Evolutionary conservation across 2,113 vertebrate genomes (phyloP).

Genomic region (Anhinga rufa): DNA sequence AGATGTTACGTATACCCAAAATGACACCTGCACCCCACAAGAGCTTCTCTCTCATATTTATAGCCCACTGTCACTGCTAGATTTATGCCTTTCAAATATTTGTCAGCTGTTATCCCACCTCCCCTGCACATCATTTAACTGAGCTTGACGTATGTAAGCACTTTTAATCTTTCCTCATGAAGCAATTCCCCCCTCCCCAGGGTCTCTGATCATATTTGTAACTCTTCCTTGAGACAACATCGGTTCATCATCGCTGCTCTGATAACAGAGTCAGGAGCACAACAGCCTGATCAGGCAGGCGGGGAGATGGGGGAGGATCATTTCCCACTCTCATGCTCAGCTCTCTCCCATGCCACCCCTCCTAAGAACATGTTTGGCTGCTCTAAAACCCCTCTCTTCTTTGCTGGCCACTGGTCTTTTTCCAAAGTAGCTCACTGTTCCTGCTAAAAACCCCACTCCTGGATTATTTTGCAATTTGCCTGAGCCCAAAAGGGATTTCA

Average conservation of each 20-base stretch:
- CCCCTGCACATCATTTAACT: conserved; percentile 12
- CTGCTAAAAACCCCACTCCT: not conserved
- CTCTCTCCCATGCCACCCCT: accelerated
- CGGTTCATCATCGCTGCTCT: not conserved
- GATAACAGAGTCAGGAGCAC: not conserved
- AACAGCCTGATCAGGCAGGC: not conserved
- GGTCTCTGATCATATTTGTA: conserved; percentile 18
- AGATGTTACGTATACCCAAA: not conserved
- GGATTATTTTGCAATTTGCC: not conserved
- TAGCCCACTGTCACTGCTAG: not conserved
- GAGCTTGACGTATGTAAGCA: not conserved
- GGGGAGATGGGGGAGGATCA: not conserved
- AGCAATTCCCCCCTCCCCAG: conserved; percentile 13
- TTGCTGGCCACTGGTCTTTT: not conserved
- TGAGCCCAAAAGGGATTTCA: not conserved
- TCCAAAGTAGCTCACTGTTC: not conserved
- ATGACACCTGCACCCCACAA: not conserved
- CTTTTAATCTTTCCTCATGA: conserved; percentile 37
- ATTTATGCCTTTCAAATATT: conserved; percentile 46
- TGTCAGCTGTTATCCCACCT: conserved; percentile 35
- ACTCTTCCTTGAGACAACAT: conserved; percentile 6
- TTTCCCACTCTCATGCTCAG: not conserved
- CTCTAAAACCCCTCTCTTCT: not conserved
- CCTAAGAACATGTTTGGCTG: not conserved
- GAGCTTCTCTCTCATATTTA: conserved; percentile 6